phyloP scores from a whole-genome alignment of 2,888 invertebrate species.

The Gastrophysa polygoni region DNA sequence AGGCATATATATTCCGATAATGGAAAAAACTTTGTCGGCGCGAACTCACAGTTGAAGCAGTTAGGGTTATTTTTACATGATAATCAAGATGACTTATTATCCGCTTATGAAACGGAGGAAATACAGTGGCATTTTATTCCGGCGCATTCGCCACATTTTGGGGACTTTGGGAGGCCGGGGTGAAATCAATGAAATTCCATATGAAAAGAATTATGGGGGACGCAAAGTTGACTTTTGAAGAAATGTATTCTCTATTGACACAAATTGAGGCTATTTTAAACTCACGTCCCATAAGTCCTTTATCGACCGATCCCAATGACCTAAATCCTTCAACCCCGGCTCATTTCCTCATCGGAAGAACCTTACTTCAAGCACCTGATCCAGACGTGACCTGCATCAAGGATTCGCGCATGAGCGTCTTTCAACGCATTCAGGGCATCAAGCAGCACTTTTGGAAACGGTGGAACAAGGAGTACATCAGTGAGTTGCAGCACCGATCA shows the following conservation, averaged over 20 bases:
- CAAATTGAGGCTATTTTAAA: slow-evolving; percentile 4
- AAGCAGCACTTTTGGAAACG: slow-evolving; percentile 41
- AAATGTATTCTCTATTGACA: background rate
- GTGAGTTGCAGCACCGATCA: slow-evolving; percentile 33
- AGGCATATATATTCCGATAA: slow-evolving; percentile 13
- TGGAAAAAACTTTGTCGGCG: slow-evolving; percentile 15
- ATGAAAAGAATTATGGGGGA: slow-evolving; percentile 10
- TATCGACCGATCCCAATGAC: slow-evolving; percentile 13
- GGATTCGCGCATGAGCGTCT: no score
- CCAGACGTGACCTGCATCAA: no score
- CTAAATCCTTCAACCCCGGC: slow-evolving; percentile 6
- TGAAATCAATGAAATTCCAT: no score
- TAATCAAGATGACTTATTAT: no score
- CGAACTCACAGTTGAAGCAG: slow-evolving; percentile 4
- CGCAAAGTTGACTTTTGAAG: background rate
- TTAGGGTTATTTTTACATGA: no score
- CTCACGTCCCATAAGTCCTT: background rate
- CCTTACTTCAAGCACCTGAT: background rate
- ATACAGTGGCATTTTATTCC: background rate
- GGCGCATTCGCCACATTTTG: background rate
- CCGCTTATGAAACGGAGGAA: no score
- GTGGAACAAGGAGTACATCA: slow-evolving; percentile 42
- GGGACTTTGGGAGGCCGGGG: no score
- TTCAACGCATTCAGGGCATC: no score
- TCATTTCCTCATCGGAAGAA: slow-evolving; percentile 12